Conservation (phyloP, 2,797 vertebrate genomes). For the Cyprinodon diabolis region DNA sequence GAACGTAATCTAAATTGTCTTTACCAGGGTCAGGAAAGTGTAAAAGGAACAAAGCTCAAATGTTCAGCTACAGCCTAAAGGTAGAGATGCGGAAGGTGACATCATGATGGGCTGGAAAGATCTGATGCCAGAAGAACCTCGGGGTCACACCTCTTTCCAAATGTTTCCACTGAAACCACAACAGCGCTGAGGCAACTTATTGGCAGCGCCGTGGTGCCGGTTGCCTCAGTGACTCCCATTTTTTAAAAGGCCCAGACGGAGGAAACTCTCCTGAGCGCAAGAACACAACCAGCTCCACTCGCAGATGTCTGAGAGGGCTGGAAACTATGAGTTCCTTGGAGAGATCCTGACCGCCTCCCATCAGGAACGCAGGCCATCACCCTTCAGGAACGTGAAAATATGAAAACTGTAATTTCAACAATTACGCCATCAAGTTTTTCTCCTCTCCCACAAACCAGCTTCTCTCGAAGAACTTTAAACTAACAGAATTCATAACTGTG, state of each 20-base stretch:
- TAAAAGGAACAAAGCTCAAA: not conserved
- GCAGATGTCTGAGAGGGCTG: constrained; percentile 47
- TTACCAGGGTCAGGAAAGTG: not conserved
- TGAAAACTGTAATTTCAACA: constrained; percentile 55
- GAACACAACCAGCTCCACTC: constrained; percentile 40
- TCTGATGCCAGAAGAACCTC: not conserved
- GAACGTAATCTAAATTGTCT: not conserved
- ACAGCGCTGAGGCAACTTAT: constrained; percentile 44
- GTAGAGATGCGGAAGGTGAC: constrained; percentile 4
- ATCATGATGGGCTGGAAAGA: constrained; percentile 15
- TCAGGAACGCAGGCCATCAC: constrained; percentile 45
- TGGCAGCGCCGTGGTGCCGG: constrained; percentile 22
- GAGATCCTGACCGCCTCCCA: constrained; percentile 41
- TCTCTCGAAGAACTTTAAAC: constrained; percentile 42
- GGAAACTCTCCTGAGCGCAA: constrained; percentile 47
- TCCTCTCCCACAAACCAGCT: constrained; percentile 55
- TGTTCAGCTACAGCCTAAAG: not conserved
- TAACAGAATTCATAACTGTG: constrained; percentile 32
- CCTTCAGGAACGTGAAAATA: constrained; percentile 61
- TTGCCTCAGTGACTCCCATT: constrained; percentile 36
- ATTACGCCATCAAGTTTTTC: constrained; percentile 48
- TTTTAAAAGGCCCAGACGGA: constrained; percentile 39
- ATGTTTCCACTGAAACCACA: constrained; percentile 49
- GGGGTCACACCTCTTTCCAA: constrained; percentile 14
- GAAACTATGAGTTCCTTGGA: constrained; percentile 58